These are phyloP conservation scores for Pogonus chalceus DNA, from an alignment of 1,140 invertebrate species.

Conservation along the genomic window DNA sequence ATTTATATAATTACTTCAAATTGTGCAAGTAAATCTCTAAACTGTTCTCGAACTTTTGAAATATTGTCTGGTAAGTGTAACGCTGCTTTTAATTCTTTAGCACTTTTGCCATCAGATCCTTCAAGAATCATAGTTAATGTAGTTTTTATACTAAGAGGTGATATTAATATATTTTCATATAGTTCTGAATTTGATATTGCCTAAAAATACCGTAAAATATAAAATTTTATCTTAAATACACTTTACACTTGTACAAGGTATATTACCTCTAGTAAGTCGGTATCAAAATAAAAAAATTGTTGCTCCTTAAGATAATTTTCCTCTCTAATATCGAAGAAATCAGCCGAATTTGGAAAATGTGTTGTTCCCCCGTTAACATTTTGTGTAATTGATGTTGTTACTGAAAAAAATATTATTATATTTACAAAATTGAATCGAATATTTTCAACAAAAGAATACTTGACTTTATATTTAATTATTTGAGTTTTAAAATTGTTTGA, in stretches of 20 bases:
- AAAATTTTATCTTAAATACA: constrained; percentile 10
- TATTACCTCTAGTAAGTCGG: constrained; percentile 25
- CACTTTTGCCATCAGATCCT: constrained; percentile 46
- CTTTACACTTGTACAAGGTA: constrained; percentile 5
- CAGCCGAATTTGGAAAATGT: no score
- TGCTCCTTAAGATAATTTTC: no score
- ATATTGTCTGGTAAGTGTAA: constrained; percentile 44
- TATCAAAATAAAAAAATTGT: constrained; percentile 24
- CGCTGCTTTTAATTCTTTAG: constrained; percentile 45
- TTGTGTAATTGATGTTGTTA: no score
- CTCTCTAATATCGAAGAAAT: no score
- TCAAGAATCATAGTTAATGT: constrained; percentile 52
- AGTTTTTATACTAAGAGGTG: constrained; percentile 55
- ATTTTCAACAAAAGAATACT: no score
- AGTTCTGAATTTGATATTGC: constrained; percentile 29
- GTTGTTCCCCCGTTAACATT: no score
- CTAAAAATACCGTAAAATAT: constrained; percentile 15
- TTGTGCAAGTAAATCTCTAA: constrained; percentile 37
- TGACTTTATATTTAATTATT: no score
- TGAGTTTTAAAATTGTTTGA: no score
- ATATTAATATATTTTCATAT: constrained; percentile 52
- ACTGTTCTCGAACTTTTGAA: constrained; percentile 34
- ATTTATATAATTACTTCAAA: constrained; percentile 37
- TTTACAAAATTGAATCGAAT: no score
- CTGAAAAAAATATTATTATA: no score